Percentiles rank a stretch among this genome's conserved stretches.
phyloP scores from a whole-genome alignment of 1,140 invertebrate genomes.

The Drosophila baimaii region DNA sequence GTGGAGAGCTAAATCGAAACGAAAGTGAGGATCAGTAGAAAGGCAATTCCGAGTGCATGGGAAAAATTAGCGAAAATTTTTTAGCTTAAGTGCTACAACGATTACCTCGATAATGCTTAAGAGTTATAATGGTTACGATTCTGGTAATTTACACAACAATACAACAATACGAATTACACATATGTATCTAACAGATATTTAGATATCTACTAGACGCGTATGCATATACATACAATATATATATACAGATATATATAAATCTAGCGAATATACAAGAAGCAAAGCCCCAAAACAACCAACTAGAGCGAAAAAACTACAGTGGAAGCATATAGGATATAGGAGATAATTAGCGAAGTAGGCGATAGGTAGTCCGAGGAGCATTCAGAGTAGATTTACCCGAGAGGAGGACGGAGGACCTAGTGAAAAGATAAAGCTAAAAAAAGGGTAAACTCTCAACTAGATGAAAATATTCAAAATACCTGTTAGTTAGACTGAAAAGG shows the following conservation, averaged over 20 bases:
- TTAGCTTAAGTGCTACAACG: slow-evolving; percentile 82
- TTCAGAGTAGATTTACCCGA: slow-evolving; percentile 26
- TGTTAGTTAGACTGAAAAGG: slow-evolving; percentile 75
- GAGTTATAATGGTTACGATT: slow-evolving; percentile 72
- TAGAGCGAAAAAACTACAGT: slow-evolving; percentile 42
- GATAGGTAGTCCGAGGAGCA: slow-evolving; percentile 22
- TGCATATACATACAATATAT: slow-evolving; percentile 25
- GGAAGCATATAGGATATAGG: slow-evolving; percentile 41
- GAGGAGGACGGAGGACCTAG: slow-evolving; percentile 20
- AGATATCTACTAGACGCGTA: slow-evolving; percentile 47
- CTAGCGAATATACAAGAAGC: slow-evolving; percentile 72
- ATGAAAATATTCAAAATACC: slow-evolving; percentile 69
- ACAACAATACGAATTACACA: slow-evolving; percentile 65
- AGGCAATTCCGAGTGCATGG: slow-evolving; percentile 53
- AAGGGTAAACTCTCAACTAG: slow-evolving; percentile 52
- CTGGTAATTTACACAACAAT: slow-evolving; percentile 68
- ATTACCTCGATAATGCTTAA: slow-evolving; percentile 81
- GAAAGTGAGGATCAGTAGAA: slow-evolving; percentile 4
- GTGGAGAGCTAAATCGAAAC: slow-evolving; percentile 9
- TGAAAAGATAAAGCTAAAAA: slow-evolving; percentile 35
- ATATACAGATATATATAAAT: slow-evolving; percentile 30
- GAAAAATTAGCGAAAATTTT: slow-evolving; percentile 80
- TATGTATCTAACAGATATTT: slow-evolving; percentile 49
- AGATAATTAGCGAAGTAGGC: slow-evolving; percentile 36
- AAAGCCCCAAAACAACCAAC: slow-evolving; percentile 46